Evolutionary conservation across 2,797 vertebrate species (phyloP).

Genomic region (Podarcis lilfordi): DNA sequence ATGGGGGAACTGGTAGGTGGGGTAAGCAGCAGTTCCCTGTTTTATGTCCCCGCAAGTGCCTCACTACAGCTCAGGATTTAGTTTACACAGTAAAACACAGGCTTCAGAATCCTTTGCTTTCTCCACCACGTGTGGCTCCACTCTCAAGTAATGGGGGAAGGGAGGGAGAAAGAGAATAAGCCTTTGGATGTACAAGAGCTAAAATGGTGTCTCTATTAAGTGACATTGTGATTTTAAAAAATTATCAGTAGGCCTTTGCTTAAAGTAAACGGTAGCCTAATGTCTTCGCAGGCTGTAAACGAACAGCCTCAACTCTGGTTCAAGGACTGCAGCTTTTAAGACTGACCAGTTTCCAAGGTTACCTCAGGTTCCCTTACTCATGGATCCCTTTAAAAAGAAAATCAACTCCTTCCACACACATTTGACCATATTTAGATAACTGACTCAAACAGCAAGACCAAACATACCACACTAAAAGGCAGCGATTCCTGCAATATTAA

Average conservation of each 20-base stretch:
- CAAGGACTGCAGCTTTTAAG: not conserved
- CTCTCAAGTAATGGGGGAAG: not conserved
- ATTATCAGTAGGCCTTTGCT: not conserved
- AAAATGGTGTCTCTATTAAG: not conserved
- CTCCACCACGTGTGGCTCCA: not conserved
- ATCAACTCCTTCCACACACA: not conserved
- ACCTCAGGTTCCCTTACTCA: not conserved
- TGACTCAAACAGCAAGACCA: slow-evolving; percentile 6
- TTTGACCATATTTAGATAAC: not conserved
- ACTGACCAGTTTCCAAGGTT: not conserved
- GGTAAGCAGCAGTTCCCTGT: not conserved
- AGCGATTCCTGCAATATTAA: slow-evolving; percentile 10
- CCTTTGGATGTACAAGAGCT: slow-evolving; percentile 11
- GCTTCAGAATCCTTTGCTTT: not conserved
- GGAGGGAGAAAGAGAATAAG: not conserved
- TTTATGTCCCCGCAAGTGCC: too few relatives aligned
- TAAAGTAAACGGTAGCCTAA: not conserved
- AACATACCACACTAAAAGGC: slow-evolving; percentile 11
- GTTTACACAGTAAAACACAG: not conserved
- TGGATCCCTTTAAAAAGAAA: not conserved
- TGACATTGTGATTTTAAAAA: not conserved
- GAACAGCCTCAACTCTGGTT: not conserved
- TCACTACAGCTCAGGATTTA: not conserved
- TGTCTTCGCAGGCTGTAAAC: not conserved
- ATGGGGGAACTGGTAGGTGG: not conserved